Percentiles rank a stretch among this genome's conserved stretches.
Evolutionary conservation across 2,888 invertebrate genomes (phyloP).

Genomic region (Periphyllus acericola): DNA sequence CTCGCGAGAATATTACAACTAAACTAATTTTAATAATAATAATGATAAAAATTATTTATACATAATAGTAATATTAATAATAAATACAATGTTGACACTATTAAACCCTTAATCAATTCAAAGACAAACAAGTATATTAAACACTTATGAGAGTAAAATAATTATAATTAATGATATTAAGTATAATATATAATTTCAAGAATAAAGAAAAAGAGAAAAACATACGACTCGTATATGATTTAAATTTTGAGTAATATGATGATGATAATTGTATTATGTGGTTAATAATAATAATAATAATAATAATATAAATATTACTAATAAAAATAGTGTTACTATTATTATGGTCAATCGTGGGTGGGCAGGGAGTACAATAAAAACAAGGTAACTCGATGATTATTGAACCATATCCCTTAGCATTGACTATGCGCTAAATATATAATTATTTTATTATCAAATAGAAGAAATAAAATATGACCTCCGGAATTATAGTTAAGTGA

Average conservation of each 20-base stretch:
- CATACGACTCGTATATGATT: neutral
- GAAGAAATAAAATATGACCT: slow-evolving; percentile 1
- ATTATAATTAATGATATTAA: slow-evolving; percentile 11
- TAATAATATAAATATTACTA: neutral
- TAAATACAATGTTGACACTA: neutral
- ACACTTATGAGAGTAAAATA: neutral
- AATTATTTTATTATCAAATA: slow-evolving; percentile 3
- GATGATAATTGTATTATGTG: neutral
- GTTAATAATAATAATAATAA: neutral
- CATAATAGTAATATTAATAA: slow-evolving; percentile 11
- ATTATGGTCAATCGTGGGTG: neutral
- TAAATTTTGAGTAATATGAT: neutral
- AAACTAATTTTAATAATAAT: slow-evolving; percentile 42
- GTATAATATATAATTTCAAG: neutral
- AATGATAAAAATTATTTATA: slow-evolving; percentile 20
- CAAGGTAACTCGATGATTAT: slow-evolving; percentile 7
- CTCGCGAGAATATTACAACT: slow-evolving; percentile 48
- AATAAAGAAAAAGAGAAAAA: slow-evolving; percentile 8
- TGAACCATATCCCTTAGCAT: slow-evolving; percentile 1
- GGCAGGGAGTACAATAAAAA: slow-evolving; percentile 22
- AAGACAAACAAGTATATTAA: neutral
- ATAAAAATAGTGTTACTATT: neutral
- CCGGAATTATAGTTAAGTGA: neutral
- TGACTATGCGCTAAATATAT: neutral
- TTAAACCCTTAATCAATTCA: neutral